Percentiles rank a stretch among this genome's conserved stretches.
Evolutionary conservation across 2,113 vertebrate species (phyloP).

Genomic region (Amazona guildingii): DNA sequence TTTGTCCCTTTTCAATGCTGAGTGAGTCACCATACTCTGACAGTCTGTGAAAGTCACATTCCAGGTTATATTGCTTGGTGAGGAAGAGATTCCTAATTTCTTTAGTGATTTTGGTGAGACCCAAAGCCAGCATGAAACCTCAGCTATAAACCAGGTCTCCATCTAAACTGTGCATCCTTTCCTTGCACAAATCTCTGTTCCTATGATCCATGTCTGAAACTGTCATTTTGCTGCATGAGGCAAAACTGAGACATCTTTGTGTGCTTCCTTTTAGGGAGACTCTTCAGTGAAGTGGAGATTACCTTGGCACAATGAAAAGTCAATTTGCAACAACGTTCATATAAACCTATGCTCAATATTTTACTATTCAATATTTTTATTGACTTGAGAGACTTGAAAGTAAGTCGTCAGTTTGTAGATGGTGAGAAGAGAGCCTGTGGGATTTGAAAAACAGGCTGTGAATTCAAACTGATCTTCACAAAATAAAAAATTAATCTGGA

Average conservation of each 20-base stretch:
- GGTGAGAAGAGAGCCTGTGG: background rate
- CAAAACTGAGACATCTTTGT: background rate
- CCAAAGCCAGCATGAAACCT: background rate
- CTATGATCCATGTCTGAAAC: background rate
- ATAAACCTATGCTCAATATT: background rate
- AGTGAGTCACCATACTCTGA: background rate
- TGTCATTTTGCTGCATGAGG: background rate
- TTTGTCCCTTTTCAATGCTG: background rate
- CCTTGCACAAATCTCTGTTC: background rate
- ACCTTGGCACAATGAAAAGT: background rate
- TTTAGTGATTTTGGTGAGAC: background rate
- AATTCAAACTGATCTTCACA: background rate
- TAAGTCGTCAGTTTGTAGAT: background rate
- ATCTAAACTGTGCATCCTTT: background rate
- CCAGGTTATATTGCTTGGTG: background rate
- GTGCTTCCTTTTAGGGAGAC: background rate
- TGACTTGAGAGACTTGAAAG: background rate
- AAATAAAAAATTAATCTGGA: background rate
- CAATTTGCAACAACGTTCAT: background rate
- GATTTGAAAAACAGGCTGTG: background rate
- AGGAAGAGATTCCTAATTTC: background rate
- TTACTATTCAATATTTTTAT: background rate
- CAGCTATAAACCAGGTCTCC: background rate
- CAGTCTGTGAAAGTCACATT: conserved; percentile 6
- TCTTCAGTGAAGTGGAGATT: background rate